Conservation (phyloP, 2,888 invertebrate species). For the Malacosoma neustria region DNA sequence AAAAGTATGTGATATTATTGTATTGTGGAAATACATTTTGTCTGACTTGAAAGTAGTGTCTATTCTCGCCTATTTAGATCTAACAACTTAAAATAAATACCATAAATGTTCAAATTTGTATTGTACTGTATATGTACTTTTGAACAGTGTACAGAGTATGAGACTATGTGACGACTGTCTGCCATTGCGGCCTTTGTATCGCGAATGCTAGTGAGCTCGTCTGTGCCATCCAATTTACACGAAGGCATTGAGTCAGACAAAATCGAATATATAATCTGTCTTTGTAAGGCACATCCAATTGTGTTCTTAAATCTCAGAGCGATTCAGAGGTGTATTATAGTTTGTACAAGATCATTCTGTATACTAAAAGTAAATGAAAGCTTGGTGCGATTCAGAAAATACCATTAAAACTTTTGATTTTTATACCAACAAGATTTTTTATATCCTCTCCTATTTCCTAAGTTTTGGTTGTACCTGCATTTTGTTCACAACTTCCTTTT, state of each 20-base stretch:
- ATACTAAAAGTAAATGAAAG: slow-evolving; percentile 74
- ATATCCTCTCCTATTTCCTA: slow-evolving; percentile 20
- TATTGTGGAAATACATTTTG: slow-evolving; percentile 69
- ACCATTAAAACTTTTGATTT: slow-evolving; percentile 76
- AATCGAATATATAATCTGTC: slow-evolving; percentile 54
- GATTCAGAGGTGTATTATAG: slow-evolving; percentile 63
- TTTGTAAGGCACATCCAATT: slow-evolving; percentile 42
- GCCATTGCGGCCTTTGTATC: not conserved
- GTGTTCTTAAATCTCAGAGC: slow-evolving; percentile 48
- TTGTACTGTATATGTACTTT: slow-evolving; percentile 33
- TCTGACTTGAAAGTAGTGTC: slow-evolving; percentile 70
- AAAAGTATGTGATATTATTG: slow-evolving; percentile 73
- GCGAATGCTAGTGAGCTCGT: slow-evolving; percentile 42
- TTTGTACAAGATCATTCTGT: slow-evolving; percentile 71
- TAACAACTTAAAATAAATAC: slow-evolving; percentile 14
- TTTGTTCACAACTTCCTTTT: too few species aligned
- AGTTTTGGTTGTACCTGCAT: slow-evolving; percentile 6
- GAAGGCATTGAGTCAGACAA: slow-evolving; percentile 65
- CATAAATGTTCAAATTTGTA: slow-evolving; percentile 33
- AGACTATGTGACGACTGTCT: too few species aligned
- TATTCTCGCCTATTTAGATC: slow-evolving; percentile 50
- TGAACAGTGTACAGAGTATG: slow-evolving; percentile 9
- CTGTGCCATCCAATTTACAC: slow-evolving; percentile 54
- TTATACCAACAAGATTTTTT: slow-evolving; percentile 69
- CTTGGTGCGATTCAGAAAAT: slow-evolving; percentile 75